Evolutionary conservation across 1,140 invertebrate genomes (phyloP), one percentile per base, ranked within the genome.

Genomic region (Polypedilum pembai): DNA sequence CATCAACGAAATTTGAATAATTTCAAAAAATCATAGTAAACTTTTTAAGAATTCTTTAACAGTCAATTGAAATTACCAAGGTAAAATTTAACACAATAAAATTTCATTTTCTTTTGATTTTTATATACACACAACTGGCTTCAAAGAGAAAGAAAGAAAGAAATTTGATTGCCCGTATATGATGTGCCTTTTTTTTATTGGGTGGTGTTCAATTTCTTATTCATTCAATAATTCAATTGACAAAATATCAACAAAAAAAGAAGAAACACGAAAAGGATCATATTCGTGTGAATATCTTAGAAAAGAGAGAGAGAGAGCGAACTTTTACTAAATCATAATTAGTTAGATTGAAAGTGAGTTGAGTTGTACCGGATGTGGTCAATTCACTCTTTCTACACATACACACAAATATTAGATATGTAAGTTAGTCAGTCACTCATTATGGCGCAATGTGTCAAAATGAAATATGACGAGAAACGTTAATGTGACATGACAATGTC

Each of bases 331-430:
- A 56, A n/a, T n/a, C 45, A 56, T 15, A 56, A 69, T 69, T 69
- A 18, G 65, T 69, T 18, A 18, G 65, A 69, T 69, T 69, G 65
- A 69, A 69, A 69, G 65, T 21, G 65, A 69, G 20, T 69, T 69
- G 17, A 15, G 45, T 56, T 56, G 65, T 18, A 69, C 65, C 17
- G 65, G 17, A 21, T 69, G 17, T 69, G 65, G 65, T 69, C 65
- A 69, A 21, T 69, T 56, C 45, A 56, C 45, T 56, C n/a, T 56
- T 56, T n/a, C 45, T 56, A 56, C 12, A n/a, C 12, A 12, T 56
- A n/a, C 45, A 56, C 24, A 33, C 5, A 45, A 45, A 15, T 56
- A 56, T 56, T 56, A 56, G n/a, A 56, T 12, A 56, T 12, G 8
- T 45, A 45, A n/a, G 12, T 15, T n/a, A 56, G 45, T 56, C 45